Base-by-base conservation (phyloP, 2,888 invertebrate species). In the Nomada goodeniana region DNA sequence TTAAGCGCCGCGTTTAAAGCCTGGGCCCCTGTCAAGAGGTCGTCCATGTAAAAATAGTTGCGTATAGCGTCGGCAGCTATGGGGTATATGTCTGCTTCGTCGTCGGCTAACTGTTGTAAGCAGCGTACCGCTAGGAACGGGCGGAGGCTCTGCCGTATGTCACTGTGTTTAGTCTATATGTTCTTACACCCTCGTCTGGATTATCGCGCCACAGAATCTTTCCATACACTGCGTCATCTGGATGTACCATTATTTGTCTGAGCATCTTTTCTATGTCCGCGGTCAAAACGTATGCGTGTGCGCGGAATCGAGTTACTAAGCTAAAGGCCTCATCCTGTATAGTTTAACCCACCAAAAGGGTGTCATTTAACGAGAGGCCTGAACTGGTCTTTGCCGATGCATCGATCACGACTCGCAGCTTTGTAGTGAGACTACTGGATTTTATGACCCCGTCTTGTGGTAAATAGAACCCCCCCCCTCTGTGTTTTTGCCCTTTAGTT, bases 341-440 rank as follows among this genome's bases (percentile, higher is more conserved):
- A 3, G 20, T 29, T 1, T 60, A 36, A 0, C 70, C 70, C 11
- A 52, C 11, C 52, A 55, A 18, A 0, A 57, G 42, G 4, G 13
- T n/a, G 29, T 71, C 60, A 18, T 70, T 70, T 29, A 70, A 20
- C 0, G 70, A 70, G 5, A 50, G 18, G 1, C 42, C 52, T 4
- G 52, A 53, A 2, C 36, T 20, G 10, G 53, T 42, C 15, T 36
- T n/a, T 1, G 61, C 61, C 2, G 70, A 60, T 2, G 50, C 70
- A n/a, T 70, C 60, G 18, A 70, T 61, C 20, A 70, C 70, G 26
- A 57, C 71, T 2, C 61, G 52, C 1, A 63, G 1, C 20, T 63
- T 71, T 2, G 71, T 71, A 1, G 65, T 42, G 1, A 36, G 2
- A 7, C 74, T 74, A 11, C 26, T 42, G 1, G 3, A 10, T 18